These are phyloP conservation scores for Hedychridium roseum DNA, from an alignment of 2,888 invertebrate species.

Conservation along the genomic window DNA sequence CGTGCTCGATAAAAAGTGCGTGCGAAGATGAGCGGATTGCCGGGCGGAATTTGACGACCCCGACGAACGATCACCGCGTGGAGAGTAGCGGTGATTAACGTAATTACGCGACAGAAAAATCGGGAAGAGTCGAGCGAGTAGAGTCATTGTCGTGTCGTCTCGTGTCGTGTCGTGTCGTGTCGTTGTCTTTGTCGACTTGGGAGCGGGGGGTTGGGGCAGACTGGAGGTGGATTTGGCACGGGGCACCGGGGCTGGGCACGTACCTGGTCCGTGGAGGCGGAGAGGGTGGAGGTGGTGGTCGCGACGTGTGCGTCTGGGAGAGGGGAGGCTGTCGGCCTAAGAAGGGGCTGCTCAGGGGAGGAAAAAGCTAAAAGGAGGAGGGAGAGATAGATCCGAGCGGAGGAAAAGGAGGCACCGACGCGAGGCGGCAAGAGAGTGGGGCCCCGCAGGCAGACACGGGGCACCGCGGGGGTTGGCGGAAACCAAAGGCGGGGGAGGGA, in stretches of 20 bases:
- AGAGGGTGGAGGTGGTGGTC: slow-evolving; percentile 17
- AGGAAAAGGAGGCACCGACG: slow-evolving; percentile 29
- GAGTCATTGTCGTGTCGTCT: too few relatives aligned
- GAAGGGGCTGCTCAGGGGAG: slow-evolving; percentile 39
- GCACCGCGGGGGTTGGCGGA: slow-evolving; percentile 24
- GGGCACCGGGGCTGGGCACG: too few relatives aligned
- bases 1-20: too few relatives aligned
- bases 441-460: slow-evolving; percentile 17
- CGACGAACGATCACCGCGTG: too few relatives aligned
- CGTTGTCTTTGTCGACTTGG: slow-evolving; percentile 13
- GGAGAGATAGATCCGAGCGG: slow-evolving; percentile 21
- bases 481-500: slow-evolving; percentile 8
- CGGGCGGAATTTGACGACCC: too few relatives aligned
- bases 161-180: slow-evolving; percentile 3
- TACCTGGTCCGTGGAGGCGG: slow-evolving; percentile 16
- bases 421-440: slow-evolving; percentile 13
- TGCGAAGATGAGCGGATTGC: too few relatives aligned
- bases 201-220: slow-evolving; percentile 15
- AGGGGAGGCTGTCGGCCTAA: slow-evolving; percentile 33
- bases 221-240: slow-evolving; percentile 15
- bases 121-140: too few relatives aligned
- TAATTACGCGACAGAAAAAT: too few relatives aligned
- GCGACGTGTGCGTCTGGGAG: slow-evolving; percentile 4
- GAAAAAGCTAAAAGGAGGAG: slow-evolving; percentile 33
- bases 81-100: too few relatives aligned